phyloP scores from a whole-genome alignment of 2,113 vertebrate species.

The Laterallus jamaicensis region DNA sequence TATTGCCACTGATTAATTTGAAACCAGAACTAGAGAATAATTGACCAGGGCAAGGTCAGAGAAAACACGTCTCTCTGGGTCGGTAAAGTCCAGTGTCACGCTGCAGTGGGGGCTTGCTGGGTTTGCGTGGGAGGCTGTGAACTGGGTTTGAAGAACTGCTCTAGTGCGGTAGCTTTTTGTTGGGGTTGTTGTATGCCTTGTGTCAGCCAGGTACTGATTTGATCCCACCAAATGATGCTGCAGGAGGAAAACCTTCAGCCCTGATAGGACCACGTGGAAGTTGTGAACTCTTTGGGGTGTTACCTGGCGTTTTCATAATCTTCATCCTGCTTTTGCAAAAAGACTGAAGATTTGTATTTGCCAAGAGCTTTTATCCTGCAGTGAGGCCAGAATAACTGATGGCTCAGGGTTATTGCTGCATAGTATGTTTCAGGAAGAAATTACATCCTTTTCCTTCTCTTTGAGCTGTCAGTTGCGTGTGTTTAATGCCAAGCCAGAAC shows the following conservation, averaged over 20 bases:
- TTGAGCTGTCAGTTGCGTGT: background rate
- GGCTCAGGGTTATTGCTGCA: background rate
- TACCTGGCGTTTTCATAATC: background rate
- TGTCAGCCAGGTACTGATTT: background rate
- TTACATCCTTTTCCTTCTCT: background rate
- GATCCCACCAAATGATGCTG: background rate
- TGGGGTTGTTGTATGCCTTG: background rate
- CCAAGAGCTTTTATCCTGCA: background rate
- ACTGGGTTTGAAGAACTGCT: background rate
- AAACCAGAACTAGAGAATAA: background rate
- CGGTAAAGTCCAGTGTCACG: background rate
- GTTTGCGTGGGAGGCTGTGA: background rate
- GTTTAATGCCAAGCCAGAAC: background rate
- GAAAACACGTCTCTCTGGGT: background rate
- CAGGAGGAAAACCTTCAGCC: background rate
- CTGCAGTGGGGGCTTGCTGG: background rate
- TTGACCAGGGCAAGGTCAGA: background rate
- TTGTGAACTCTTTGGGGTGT: background rate
- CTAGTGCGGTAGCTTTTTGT: background rate
- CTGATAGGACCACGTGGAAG: accelerated
- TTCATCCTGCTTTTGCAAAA: background rate
- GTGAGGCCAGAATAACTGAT: background rate
- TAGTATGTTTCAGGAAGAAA: background rate
- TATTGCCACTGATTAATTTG: background rate
- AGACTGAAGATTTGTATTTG: background rate